Evolutionary conservation across 2,888 invertebrate species (phyloP), one percentile per base, ranked within the genome.

Genomic region (Temnothorax ravouxi): DNA sequence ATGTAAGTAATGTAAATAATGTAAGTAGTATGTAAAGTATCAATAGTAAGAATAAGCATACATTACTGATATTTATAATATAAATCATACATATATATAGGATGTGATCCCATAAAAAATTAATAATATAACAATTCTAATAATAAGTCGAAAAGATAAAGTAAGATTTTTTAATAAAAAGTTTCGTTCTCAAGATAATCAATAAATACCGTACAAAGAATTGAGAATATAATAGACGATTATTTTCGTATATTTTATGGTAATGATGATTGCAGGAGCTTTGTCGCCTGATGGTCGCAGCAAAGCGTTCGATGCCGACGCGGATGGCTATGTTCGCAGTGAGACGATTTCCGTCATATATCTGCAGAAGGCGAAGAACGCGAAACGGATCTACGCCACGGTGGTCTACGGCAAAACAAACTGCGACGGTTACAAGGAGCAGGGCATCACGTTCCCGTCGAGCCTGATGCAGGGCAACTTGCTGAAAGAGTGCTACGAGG

Each of bases 301-400:
- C 95, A 98, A 98, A 93, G 97, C 98, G 61, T 99, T 99, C 93
- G 99, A 99, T 95, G 97, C 97, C 87, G 96, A 96, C 72, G 98
- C 97, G 25, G 96, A 97, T 91, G 98, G 98, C 0, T 98, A 98
- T 91, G 97, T 97, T 0, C 96, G 98, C n/a, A 97, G 98, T 18
- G 98, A 98, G 94, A 97, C 97, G 0, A 95, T 98, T 3, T 96
- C 96, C 5, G 96, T 97, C 0, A 92, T 97, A 54, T 96, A 97
- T 90, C 93, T 98, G 25, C 98, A 98, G 94, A 97, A 97, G 89
- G 96, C 93, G 13, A 92, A 94, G n/a, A 87, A 93, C 59, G 95
- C 96, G 0, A 95, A 94, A 84, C 93, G 96, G 74, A 93, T 96
- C 18, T 96, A 96, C 87, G 95, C 95, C 1, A 95, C 95, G 1